phyloP scores from a whole-genome alignment of 2,113 vertebrate genomes.

The Struthidea cinerea region DNA sequence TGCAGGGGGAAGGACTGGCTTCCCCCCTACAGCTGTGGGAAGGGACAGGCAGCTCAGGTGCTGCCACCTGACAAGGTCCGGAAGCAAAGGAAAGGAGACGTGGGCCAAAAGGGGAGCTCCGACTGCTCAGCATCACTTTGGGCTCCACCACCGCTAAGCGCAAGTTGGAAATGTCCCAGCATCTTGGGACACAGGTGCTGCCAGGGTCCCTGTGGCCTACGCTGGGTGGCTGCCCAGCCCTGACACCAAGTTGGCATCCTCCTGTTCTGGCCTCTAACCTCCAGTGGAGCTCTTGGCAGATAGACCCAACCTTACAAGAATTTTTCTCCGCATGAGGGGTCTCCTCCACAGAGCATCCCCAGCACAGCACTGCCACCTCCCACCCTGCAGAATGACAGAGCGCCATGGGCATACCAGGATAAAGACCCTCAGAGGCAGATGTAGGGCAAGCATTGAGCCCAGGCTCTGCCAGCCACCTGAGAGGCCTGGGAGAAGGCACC shows the following conservation, averaged over 20 bases:
- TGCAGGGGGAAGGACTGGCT: not conserved
- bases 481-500: not conserved
- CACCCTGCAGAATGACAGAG: not conserved
- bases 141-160: rapidly evolving
- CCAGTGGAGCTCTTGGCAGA: not conserved
- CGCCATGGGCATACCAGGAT: rapidly evolving
- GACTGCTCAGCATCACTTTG: not conserved
- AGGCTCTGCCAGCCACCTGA: not conserved
- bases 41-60: not conserved
- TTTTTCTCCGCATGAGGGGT: rapidly evolving
- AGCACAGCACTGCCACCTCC: not conserved
- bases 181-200: not conserved
- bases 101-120: not conserved
- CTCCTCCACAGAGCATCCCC: not conserved
- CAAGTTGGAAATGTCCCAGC: not conserved
- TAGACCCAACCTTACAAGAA: rapidly evolving
- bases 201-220: not conserved
- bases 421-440: not conserved
- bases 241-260: rapidly evolving
- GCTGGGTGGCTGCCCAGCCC: not conserved
- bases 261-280: not conserved
- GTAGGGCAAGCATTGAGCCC: not conserved
- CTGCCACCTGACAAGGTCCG: not conserved
- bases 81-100: not conserved
- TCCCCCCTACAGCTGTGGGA: not conserved